phyloP scores from a whole-genome alignment of 2,888 invertebrate species.

The Junonia oenone region DNA sequence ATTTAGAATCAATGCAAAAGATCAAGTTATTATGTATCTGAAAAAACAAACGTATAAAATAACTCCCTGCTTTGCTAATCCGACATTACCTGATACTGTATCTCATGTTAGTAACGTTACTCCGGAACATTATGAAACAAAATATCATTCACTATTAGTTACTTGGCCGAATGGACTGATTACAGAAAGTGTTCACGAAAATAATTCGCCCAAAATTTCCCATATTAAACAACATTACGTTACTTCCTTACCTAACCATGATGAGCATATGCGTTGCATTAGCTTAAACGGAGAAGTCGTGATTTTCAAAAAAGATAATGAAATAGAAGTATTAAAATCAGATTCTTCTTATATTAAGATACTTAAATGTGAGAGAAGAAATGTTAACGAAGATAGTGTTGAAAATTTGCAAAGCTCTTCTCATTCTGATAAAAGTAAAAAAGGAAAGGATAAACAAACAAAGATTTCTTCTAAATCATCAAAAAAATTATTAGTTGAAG shows the following conservation, averaged over 20 bases:
- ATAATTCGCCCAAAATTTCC: slow-evolving; percentile 49
- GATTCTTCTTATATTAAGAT: slow-evolving; percentile 57
- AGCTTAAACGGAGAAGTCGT: slow-evolving; percentile 65
- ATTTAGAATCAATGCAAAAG: slow-evolving; percentile 56
- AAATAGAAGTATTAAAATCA: slow-evolving; percentile 53
- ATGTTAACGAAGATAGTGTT: slow-evolving; percentile 26
- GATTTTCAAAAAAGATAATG: slow-evolving; percentile 50
- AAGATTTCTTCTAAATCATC: slow-evolving; percentile 46
- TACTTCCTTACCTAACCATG: slow-evolving; percentile 30
- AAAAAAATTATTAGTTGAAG: slow-evolving; percentile 36
- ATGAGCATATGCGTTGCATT: slow-evolving; percentile 62
- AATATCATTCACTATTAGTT: slow-evolving; percentile 52
- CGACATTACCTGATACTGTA: slow-evolving; percentile 32
- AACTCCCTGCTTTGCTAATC: slow-evolving; percentile 29
- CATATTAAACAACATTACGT: slow-evolving; percentile 62
- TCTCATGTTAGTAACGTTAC: slow-evolving; percentile 27
- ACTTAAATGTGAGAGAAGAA: slow-evolving; percentile 46
- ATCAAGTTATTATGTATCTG: slow-evolving; percentile 55
- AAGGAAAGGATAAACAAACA: slow-evolving; percentile 40
- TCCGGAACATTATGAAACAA: slow-evolving; percentile 37
- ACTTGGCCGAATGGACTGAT: slow-evolving; percentile 70
- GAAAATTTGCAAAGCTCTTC: slow-evolving; percentile 39
- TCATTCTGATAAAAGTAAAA: slow-evolving; percentile 49
- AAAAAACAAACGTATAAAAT: slow-evolving; percentile 49
- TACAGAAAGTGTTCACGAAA: slow-evolving; percentile 57